These are phyloP conservation scores for Ectemnius continuus DNA, from an alignment of 2,888 invertebrate genomes.

Conservation along the genomic window DNA sequence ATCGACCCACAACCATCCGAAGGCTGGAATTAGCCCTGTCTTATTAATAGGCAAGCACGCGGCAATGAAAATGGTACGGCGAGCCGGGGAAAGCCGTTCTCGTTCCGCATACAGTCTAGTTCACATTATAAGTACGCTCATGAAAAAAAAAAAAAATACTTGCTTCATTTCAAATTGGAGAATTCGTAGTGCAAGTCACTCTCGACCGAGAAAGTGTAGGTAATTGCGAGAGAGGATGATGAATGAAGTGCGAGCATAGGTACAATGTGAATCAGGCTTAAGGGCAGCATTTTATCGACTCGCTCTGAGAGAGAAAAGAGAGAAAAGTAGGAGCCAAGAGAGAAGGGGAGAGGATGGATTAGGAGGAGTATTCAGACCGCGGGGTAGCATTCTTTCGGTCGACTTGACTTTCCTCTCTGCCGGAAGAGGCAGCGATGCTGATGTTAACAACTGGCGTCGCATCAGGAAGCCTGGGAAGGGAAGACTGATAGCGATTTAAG, in stretches of 20 bases:
- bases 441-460: slow-evolving; percentile 2
- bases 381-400: slow-evolving; percentile 32
- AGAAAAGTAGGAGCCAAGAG: background rate
- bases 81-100: no score
- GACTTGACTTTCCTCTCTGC: slow-evolving; percentile 15
- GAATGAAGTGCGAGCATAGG: no score
- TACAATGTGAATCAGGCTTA: background rate
- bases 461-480: slow-evolving; percentile 11
- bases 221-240: no score
- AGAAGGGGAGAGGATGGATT: background rate
- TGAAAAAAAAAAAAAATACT: no score
- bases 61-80: no score
- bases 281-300: background rate
- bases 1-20: background rate
- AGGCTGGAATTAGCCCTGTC: no score
- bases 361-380: background rate
- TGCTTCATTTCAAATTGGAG: no score
- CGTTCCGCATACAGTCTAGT: no score
- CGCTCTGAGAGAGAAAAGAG: background rate
- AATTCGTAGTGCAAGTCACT: no score
- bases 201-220: no score
- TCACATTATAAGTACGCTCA: no score
- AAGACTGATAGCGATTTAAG: slow-evolving; percentile 50
- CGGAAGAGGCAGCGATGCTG: background rate
- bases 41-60: no score